Evolutionary conservation across 2,113 vertebrate species (phyloP), one percentile per base, ranked within the genome.

Genomic region (Porphyrio hochstetteri): DNA sequence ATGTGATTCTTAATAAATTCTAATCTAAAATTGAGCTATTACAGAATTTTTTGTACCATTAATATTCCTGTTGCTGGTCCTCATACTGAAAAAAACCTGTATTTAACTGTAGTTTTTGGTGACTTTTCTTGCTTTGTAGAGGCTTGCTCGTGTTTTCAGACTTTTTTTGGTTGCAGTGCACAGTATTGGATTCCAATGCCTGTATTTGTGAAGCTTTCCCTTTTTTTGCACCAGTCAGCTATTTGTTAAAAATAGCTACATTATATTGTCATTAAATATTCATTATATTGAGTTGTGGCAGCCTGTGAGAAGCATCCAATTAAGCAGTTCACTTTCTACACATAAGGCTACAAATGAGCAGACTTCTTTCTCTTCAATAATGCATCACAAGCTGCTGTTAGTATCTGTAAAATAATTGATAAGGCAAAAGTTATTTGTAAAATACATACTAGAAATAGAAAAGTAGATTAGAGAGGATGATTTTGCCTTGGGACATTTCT

Each of bases 371-470:
- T 83, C 91, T 90, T 95, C 81, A 95, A 75, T 95, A 95, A 95
- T 94, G 61, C 50, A 94, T 95, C 71, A 91, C 46, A 95, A 14
- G 16, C 59, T 93, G 50, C 44, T 13, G 9, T 82, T 81, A 83
- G 42, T 93, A 87, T 71, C 60, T 92, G 78, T 71, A 91, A 95
- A 97, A 94, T 92, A 93, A 95, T 75, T 94, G 86, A 90, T 96
- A 92, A 94, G 56, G 82, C 29, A 82, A 75, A 92, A 95, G 65
- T 81, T 95, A 88, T 92, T 95, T 86, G 44, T 93, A 95, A 95
- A 95, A 94, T 88, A 78, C 75, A 70, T 88, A 69, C 35, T 77
- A 90, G 91, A 85, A 94, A 71, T 68, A 90, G 52, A 64, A 93
- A 86, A 91, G 63, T 71, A 93, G 65, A 95, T 92, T 92, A 78